phyloP scores from a whole-genome alignment of 2,797 vertebrate genomes.

The Sarcophilus harrisii region DNA sequence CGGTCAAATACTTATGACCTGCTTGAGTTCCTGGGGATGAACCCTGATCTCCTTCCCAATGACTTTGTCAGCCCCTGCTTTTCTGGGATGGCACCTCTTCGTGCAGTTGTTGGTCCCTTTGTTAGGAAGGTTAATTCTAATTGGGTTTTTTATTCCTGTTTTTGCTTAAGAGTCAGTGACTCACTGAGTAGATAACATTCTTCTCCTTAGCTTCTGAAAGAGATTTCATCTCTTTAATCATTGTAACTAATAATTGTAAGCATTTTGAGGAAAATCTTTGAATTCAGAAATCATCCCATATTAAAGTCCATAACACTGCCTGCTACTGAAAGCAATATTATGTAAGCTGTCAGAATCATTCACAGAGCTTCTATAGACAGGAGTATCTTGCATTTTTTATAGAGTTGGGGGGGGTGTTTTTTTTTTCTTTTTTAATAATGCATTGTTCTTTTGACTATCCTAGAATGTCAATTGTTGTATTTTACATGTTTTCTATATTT shows the following conservation, averaged over 20 bases:
- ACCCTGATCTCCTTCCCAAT: constrained; percentile 86
- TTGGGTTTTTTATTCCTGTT: neutral
- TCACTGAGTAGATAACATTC: neutral
- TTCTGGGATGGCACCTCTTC: constrained; percentile 95
- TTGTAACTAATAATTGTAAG: neutral
- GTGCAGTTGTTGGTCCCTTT: constrained; percentile 91
- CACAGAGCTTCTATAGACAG: neutral
- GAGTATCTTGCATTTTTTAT: neutral
- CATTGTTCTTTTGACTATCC: neutral
- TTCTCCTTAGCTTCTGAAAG: neutral
- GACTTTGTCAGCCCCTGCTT: constrained; percentile 94
- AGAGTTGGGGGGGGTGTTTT: neutral
- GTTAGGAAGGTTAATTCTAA: neutral
- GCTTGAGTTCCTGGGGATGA: neutral
- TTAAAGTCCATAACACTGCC: neutral
- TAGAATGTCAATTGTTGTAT: constrained; percentile 24
- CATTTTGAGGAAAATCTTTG: neutral
- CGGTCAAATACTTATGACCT: constrained; percentile 81
- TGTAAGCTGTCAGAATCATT: neutral
- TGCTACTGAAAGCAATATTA: neutral
- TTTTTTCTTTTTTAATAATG: neutral
- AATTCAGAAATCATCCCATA: neutral
- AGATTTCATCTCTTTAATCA: neutral
- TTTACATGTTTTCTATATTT: constrained; percentile 54
- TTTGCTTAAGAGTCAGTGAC: neutral